Conservation (phyloP, 2,888 invertebrate genomes). For the Dioctria rufipes region DNA sequence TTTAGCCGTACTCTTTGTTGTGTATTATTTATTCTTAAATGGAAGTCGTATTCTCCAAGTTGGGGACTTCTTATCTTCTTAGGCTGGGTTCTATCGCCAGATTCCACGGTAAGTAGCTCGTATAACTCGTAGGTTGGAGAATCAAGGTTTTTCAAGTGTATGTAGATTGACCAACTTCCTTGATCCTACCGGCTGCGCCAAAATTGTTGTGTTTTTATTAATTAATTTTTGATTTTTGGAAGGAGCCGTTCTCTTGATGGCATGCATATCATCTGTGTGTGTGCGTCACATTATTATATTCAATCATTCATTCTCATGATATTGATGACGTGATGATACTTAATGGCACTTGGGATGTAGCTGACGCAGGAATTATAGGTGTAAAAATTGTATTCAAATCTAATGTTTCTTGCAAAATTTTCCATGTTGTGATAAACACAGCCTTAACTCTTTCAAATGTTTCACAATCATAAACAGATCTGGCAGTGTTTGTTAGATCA, state of each 20-base stretch:
- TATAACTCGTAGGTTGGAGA: too few relatives aligned
- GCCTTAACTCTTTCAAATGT: constrained; percentile 69
- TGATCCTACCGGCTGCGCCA: too few relatives aligned
- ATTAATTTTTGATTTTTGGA: background rate
- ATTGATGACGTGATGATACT: constrained; percentile 38
- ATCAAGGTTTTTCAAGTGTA: too few relatives aligned
- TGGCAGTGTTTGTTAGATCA: constrained; percentile 94
- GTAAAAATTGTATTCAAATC: constrained; percentile 66
- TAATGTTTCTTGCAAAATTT: constrained; percentile 62
- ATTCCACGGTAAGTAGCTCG: too few relatives aligned
- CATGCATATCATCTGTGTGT: background rate
- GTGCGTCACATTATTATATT: background rate
- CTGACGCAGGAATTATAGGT: constrained; percentile 12
- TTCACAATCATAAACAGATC: constrained; percentile 87
- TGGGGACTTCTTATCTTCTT: too few relatives aligned
- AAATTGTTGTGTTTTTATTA: background rate
- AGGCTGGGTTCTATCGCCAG: too few relatives aligned
- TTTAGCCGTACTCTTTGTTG: too few relatives aligned
- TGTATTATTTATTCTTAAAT: too few relatives aligned
- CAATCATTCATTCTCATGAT: constrained; percentile 31
- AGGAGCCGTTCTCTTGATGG: constrained; percentile 7
- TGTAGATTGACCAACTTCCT: too few relatives aligned
- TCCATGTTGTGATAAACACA: constrained; percentile 66
- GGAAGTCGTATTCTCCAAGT: too few relatives aligned
- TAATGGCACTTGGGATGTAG: constrained; percentile 51